Evolutionary conservation across 2,888 invertebrate species (phyloP).

Genomic region (Argyra leucocephala): DNA sequence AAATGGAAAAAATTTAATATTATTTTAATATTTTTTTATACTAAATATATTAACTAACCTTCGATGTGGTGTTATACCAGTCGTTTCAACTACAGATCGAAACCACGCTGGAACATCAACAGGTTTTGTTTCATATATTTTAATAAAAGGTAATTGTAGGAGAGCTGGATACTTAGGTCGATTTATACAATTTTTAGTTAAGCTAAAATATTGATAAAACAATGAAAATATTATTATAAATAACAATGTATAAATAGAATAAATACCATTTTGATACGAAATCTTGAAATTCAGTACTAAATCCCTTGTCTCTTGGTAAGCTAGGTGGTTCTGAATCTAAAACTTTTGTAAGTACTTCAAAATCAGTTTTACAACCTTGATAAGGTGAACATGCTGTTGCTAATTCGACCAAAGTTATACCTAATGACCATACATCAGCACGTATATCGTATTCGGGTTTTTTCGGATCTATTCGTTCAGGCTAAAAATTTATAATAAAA

Average conservation of each 20-base stretch:
- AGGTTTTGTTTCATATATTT: slow-evolving; percentile 60
- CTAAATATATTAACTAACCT: slow-evolving; percentile 28
- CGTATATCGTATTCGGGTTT: slow-evolving; percentile 96
- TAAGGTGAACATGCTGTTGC: slow-evolving; percentile 95
- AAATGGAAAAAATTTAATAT: no score
- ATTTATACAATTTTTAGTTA: slow-evolving; percentile 86
- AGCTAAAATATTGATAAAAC: slow-evolving; percentile 53
- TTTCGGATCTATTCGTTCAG: slow-evolving; percentile 91
- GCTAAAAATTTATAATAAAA: slow-evolving; percentile 49
- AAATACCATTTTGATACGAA: slow-evolving; percentile 85
- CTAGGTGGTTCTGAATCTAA: slow-evolving; percentile 81
- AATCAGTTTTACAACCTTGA: slow-evolving; percentile 90
- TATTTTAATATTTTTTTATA: no score
- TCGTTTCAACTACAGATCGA: slow-evolving; percentile 51
- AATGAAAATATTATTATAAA: slow-evolving; percentile 8
- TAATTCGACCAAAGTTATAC: slow-evolving; percentile 90
- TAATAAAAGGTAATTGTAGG: slow-evolving; percentile 79
- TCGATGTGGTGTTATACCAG: slow-evolving; percentile 39
- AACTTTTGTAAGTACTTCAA: slow-evolving; percentile 90
- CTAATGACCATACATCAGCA: slow-evolving; percentile 98
- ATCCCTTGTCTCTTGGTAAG: slow-evolving; percentile 62
- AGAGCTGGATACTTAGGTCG: slow-evolving; percentile 90
- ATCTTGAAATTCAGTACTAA: slow-evolving; percentile 70
- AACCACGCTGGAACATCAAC: slow-evolving; percentile 80
- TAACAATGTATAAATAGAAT: slow-evolving; percentile 12